Percentiles rank a stretch among this genome's conserved stretches.
phyloP scores from a whole-genome alignment of 2,113 vertebrate species.

The Bubo bubo region DNA sequence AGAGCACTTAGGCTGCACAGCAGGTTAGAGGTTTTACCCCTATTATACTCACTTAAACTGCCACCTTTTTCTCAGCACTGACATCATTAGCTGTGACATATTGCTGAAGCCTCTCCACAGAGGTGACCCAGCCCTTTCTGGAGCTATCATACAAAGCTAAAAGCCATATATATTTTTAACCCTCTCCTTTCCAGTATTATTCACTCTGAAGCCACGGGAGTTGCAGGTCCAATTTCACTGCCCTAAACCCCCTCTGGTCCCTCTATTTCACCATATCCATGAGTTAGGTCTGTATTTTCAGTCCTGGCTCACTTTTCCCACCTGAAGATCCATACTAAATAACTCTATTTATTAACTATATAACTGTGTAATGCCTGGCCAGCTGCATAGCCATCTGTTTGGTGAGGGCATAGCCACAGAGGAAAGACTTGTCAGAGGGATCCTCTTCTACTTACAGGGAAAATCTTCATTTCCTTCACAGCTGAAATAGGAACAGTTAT shows the following conservation, averaged over 20 bases:
- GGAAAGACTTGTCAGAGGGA: neutral
- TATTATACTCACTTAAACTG: slow-evolving; percentile 25
- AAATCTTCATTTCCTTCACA: neutral
- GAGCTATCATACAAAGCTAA: neutral
- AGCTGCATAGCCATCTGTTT: neutral
- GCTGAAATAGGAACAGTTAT: neutral
- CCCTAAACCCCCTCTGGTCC: neutral
- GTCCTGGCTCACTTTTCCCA: neutral
- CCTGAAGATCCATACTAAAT: neutral
- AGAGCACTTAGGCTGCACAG: slow-evolving; percentile 21
- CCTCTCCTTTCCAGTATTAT: neutral
- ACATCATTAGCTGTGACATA: slow-evolving; percentile 39
- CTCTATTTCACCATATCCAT: neutral
- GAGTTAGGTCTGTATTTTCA: neutral
- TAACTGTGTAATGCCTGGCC: neutral
- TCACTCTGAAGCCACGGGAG: neutral
- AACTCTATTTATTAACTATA: neutral
- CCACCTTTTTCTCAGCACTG: slow-evolving; percentile 38
- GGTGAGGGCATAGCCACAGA: neutral
- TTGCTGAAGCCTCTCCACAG: slow-evolving; percentile 23
- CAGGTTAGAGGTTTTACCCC: slow-evolving; percentile 45
- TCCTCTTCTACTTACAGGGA: neutral
- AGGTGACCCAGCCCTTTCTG: slow-evolving; percentile 31
- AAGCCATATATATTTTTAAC: neutral
- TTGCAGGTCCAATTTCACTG: neutral